These are phyloP conservation scores for Drosophila repleta DNA, from an alignment of 1,140 invertebrate species.

Conservation along the genomic window DNA sequence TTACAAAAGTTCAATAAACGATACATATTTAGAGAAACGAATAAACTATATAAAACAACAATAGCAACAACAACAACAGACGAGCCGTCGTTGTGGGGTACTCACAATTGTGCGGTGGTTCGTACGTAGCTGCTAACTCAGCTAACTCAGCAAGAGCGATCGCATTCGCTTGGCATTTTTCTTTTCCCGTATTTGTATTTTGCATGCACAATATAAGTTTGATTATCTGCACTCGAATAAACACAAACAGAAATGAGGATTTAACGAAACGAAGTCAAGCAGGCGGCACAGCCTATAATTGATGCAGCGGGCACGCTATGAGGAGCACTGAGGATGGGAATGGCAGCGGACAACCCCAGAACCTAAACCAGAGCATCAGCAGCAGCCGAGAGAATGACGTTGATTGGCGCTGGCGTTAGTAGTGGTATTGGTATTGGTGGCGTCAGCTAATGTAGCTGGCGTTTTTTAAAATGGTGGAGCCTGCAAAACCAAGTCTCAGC, in stretches of 20 bases:
- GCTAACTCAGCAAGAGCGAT: slow-evolving; percentile 45
- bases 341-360: slow-evolving; percentile 11
- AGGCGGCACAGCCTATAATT: slow-evolving; percentile 38
- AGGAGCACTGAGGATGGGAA: slow-evolving; percentile 56
- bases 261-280: slow-evolving; percentile 53
- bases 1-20: slow-evolving; percentile 70
- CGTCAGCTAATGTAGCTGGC: slow-evolving; percentile 61
- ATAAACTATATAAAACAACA: slow-evolving; percentile 15
- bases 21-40: slow-evolving; percentile 27
- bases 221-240: slow-evolving; percentile 75
- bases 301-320: slow-evolving; percentile 49
- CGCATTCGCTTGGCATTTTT: slow-evolving; percentile 58
- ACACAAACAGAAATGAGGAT: slow-evolving; percentile 59
- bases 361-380: slow-evolving; percentile 23
- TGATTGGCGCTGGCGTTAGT: slow-evolving; percentile 57
- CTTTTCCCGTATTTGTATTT: slow-evolving; percentile 43
- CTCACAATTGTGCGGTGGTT: slow-evolving; percentile 51
- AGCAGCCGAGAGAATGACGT: slow-evolving; percentile 61
- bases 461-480: slow-evolving; percentile 74
- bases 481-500: slow-evolving; percentile 33
- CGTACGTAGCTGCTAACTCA: slow-evolving; percentile 53
- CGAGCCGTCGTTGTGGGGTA: slow-evolving; percentile 21
- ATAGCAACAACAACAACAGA: no score
- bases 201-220: slow-evolving; percentile 74
- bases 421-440: slow-evolving; percentile 56